Evolutionary conservation across 2,797 vertebrate species (phyloP).

Genomic region (Margarornis squamiger): DNA sequence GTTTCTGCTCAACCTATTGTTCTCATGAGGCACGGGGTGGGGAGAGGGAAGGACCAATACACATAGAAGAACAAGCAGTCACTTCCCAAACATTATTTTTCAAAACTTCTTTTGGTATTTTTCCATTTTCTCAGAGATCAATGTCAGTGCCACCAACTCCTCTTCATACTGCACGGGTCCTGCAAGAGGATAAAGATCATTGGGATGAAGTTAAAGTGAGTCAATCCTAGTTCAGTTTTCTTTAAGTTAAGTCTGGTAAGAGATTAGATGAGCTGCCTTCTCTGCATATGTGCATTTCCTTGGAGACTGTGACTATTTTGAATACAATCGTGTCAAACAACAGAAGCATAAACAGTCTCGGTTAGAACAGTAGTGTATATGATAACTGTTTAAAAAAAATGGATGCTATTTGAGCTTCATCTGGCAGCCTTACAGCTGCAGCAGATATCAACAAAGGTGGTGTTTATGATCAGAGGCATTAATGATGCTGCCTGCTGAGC

Average conservation of each 20-base stretch:
- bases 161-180: conserved; percentile 92
- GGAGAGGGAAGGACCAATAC: background rate
- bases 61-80: background rate
- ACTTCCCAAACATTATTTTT: background rate
- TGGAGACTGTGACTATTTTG: background rate
- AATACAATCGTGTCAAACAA: background rate
- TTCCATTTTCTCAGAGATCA: conserved; percentile 80
- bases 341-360: background rate
- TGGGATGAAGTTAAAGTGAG: conserved; percentile 99
- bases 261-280: background rate
- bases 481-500: background rate
- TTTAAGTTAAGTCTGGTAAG: background rate
- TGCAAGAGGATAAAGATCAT: conserved; percentile 93
- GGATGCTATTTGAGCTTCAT: background rate
- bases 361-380: background rate
- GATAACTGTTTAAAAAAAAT: background rate
- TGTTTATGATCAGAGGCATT: background rate
- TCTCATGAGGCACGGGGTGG: background rate
- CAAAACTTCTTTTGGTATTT: background rate
- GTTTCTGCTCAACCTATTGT: background rate
- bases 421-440: background rate
- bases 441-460: background rate
- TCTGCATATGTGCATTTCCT: background rate
- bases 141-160: conserved; percentile 94
- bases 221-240: background rate